Conservation (phyloP, 2,797 vertebrate genomes). For the Decapterus maruadsi region DNA sequence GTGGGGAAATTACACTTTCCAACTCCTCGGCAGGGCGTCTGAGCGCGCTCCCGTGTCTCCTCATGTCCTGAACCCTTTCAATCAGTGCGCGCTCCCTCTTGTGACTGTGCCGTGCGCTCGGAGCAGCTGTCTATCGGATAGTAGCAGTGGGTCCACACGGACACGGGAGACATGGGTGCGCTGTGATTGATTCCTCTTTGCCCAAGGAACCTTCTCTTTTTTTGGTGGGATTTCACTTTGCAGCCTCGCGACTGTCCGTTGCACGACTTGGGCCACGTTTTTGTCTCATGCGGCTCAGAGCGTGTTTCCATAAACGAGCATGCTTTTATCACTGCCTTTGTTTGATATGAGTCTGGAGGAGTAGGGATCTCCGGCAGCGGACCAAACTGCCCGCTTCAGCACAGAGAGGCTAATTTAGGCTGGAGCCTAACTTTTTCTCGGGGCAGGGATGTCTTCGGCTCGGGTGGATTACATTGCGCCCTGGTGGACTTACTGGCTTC, state of each 20-base stretch:
- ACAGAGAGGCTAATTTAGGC: constrained; percentile 53
- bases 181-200: constrained; percentile 27
- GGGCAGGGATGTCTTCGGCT: constrained; percentile 83
- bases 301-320: constrained; percentile 28
- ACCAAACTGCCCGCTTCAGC: constrained; percentile 36
- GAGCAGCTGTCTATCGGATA: constrained; percentile 58
- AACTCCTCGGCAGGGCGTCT: not conserved
- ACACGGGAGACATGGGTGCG: constrained; percentile 46
- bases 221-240: not conserved
- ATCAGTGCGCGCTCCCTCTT: constrained; percentile 65
- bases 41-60: constrained; percentile 60
- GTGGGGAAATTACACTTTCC: rapidly evolving
- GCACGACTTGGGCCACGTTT: constrained; percentile 21
- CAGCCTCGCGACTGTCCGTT: rapidly evolving
- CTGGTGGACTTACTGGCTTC: constrained; percentile 95
- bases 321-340: constrained; percentile 72
- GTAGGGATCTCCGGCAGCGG: constrained; percentile 59
- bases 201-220: not conserved
- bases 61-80: constrained; percentile 8
- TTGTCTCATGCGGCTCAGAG: constrained; percentile 17
- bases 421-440: constrained; percentile 54
- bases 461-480: constrained; percentile 90
- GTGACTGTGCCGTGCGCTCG: constrained; percentile 35
- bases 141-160: constrained; percentile 44
- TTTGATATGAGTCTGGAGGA: constrained; percentile 74